phyloP scores from a whole-genome alignment of 2,113 vertebrate genomes.

The Parus major region DNA sequence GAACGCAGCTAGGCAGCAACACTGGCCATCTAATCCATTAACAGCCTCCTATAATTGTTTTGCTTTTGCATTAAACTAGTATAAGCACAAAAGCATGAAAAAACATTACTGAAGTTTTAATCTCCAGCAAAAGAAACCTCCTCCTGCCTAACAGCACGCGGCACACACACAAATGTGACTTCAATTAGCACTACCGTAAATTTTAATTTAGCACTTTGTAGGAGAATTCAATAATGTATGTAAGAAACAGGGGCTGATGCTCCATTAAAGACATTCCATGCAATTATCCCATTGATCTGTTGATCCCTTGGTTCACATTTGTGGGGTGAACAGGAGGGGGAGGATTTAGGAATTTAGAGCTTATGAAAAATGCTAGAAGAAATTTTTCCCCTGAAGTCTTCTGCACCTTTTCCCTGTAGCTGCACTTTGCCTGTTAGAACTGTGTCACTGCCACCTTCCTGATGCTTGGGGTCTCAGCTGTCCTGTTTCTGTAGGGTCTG shows the following conservation, averaged over 20 bases:
- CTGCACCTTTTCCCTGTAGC: neutral
- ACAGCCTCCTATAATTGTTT: conserved; percentile 57
- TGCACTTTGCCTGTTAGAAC: neutral
- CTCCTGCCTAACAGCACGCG: conserved; percentile 37
- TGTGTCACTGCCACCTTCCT: neutral
- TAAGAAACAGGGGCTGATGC: neutral
- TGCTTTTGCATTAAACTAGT: conserved; percentile 40
- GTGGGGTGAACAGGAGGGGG: neutral
- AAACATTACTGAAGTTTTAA: conserved; percentile 61
- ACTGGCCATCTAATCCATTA: conserved; percentile 50
- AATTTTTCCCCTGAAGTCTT: neutral
- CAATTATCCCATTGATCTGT: neutral
- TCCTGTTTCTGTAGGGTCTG: neutral
- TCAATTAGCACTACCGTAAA: conserved; percentile 40
- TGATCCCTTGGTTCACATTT: conserved; percentile 13
- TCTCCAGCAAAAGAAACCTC: conserved; percentile 48
- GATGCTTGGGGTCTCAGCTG: neutral
- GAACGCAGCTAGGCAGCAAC: conserved; percentile 30
- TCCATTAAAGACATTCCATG: conserved; percentile 7
- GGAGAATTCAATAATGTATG: conserved; percentile 20
- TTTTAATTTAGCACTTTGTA: conserved; percentile 65
- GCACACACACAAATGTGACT: conserved; percentile 32
- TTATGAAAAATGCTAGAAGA: neutral
- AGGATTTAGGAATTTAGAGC: neutral
- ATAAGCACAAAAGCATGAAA: conserved; percentile 49